These are phyloP conservation scores for Apistogramma diplotaenia DNA, from an alignment of 2,113 vertebrate genomes.

Conservation along the genomic window DNA sequence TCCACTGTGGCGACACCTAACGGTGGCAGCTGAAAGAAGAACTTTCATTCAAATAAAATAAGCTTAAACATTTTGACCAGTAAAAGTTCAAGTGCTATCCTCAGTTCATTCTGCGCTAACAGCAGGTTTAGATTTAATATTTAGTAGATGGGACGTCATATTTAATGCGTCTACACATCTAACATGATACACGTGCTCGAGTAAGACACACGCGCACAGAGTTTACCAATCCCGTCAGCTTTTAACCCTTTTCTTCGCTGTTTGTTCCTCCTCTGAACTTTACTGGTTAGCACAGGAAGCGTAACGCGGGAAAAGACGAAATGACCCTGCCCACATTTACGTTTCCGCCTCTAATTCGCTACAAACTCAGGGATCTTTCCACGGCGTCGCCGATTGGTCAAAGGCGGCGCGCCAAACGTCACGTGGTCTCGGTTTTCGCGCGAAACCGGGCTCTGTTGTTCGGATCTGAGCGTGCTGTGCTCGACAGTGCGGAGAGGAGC, in stretches of 20 bases:
- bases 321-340: rapidly evolving
- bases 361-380: background rate
- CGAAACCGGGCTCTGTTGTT: conserved; percentile 66
- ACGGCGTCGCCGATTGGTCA: conserved; percentile 62
- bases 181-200: background rate
- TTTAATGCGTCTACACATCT: too few relatives aligned
- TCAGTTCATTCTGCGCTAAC: background rate
- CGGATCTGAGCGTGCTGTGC: background rate
- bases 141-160: too few relatives aligned
- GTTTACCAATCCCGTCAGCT: too few relatives aligned
- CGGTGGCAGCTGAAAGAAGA: background rate
- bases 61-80: rapidly evolving
- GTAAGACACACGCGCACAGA: background rate
- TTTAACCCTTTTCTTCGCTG: too few relatives aligned
- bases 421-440: conserved; percentile 78
- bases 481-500: background rate
- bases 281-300: background rate
- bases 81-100: rapidly evolving
- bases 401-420: conserved; percentile 64
- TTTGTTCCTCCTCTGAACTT: too few relatives aligned
- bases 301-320: background rate
- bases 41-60: background rate
- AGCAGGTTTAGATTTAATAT: too few relatives aligned
- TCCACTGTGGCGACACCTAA: background rate
- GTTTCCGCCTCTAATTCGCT: conserved; percentile 29